Percentiles rank a stretch among this genome's conserved stretches.
phyloP scores from a whole-genome alignment of 2,797 vertebrate genomes.

The Bryconaethiops microstoma region DNA sequence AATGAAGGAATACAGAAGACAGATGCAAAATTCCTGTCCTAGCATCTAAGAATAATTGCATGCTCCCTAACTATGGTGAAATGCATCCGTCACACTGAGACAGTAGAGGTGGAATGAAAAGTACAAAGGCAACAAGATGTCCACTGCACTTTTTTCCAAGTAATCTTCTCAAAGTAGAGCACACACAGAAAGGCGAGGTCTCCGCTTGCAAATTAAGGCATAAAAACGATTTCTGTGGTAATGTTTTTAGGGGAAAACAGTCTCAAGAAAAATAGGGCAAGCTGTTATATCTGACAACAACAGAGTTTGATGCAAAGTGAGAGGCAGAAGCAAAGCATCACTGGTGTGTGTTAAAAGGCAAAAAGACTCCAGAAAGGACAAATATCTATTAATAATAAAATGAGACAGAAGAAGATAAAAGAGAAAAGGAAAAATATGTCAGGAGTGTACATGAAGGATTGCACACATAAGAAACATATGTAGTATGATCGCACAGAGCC shows the following conservation, averaged over 20 bases:
- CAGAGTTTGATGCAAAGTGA: neutral
- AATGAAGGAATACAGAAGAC: neutral
- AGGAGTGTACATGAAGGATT: neutral
- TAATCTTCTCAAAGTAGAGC: neutral
- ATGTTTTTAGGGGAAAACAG: neutral
- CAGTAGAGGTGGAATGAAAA: neutral
- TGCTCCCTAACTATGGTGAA: neutral
- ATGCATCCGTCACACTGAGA: neutral
- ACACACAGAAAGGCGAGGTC: neutral
- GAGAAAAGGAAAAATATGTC: neutral
- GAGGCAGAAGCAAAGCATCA: neutral
- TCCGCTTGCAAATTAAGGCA: neutral
- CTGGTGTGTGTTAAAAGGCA: neutral
- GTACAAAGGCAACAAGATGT: neutral
- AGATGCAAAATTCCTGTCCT: neutral
- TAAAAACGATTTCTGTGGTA: constrained; percentile 2
- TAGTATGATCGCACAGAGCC: neutral
- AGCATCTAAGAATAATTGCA: constrained; percentile 11
- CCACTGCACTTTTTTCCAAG: neutral
- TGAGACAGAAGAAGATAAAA: neutral
- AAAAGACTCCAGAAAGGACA: neutral
- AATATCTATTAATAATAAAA: neutral
- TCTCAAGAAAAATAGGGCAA: neutral
- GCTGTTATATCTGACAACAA: neutral
- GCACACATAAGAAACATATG: neutral